Evolutionary conservation across 2,888 invertebrate species (phyloP), one percentile per base, ranked within the genome.

Genomic region (Acrocera orbiculus): DNA sequence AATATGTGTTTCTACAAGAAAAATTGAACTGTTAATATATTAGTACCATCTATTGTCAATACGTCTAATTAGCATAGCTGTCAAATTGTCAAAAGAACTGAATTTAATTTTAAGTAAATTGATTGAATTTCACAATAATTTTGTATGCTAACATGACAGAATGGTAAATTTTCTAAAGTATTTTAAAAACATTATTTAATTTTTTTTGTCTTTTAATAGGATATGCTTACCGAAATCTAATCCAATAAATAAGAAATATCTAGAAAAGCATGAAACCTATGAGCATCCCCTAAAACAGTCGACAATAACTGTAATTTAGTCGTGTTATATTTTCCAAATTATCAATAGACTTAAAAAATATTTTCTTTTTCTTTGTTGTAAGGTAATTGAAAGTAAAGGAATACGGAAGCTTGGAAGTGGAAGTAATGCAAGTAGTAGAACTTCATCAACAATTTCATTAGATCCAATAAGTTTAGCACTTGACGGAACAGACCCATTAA

Each of bases 401-500:
- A 63, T 64, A 10, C 58, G 64, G 11, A 61, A 65, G 46, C 52
- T 63, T 30, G 58, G 64, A 37, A 55, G 61, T 20, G 54, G 65
- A n/a, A 64, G 61, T 39, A 59, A 58, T 36, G 49, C 56, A 4
- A 58, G 54, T 17, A 67, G 67, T 46, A 66, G 67, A 4, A 64
- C 65, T 24, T 63, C 67, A 2, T 67, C 67, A 2, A 67, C 66
- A 4, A 52, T 65, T 24, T 56, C 67, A 20, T 47, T 50, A 6
- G 70, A 72, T 47, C 67, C 69, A 4, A 46, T 72, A 10, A 55
- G 65, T 35, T 54, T 62, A 6, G 67, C 71, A 20, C 53, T 81
- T 4, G 79, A 79, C 50, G 78, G 78, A 17, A 63, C 69, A 1
- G 81, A 82, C 61, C 82, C 82, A 1, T 56, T 82, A 16, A 76